Conservation (phyloP, 2,797 vertebrate genomes). For the Taeniopygia guttata region DNA sequence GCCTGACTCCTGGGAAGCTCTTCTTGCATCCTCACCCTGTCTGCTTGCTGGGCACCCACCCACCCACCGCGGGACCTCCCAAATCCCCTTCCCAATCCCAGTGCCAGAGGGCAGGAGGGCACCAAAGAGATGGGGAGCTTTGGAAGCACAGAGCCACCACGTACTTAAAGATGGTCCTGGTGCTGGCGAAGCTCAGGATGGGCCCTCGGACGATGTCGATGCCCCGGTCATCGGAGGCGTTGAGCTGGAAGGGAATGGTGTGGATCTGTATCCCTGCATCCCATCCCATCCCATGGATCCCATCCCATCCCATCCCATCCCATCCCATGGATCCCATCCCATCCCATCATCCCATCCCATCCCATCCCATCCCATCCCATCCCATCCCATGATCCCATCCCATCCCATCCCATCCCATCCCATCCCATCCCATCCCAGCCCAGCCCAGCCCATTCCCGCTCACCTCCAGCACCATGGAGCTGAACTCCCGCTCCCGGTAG, state of each 20-base stretch:
- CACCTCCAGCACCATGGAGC: slow-evolving; percentile 97
- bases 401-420: too few species aligned
- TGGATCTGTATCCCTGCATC: accelerated
- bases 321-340: too few species aligned
- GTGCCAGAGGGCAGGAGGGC: accelerated
- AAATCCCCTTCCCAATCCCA: neutral
- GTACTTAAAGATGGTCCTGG: slow-evolving; percentile 97
- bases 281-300: too few species aligned
- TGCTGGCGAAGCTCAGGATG: slow-evolving; percentile 94
- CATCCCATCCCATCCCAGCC: accelerated
- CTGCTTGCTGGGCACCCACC: neutral
- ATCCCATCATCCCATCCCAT: too few species aligned
- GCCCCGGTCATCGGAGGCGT: slow-evolving; percentile 94
- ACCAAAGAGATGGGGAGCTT: neutral
- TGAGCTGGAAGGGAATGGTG: slow-evolving; percentile 77
- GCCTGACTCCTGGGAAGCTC: neutral
- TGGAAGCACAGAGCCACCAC: neutral
- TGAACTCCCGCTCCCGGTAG: slow-evolving; percentile 90
- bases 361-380: accelerated
- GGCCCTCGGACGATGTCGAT: slow-evolving; percentile 94
- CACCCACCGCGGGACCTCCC: neutral
- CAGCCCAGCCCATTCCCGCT: neutral
- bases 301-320: too few species aligned
- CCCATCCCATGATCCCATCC: too few species aligned
- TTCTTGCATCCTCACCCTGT: neutral